Evolutionary conservation across 1,140 invertebrate species (phyloP), one percentile per base, ranked within the genome.

Genomic region (Triops longicaudatus): DNA sequence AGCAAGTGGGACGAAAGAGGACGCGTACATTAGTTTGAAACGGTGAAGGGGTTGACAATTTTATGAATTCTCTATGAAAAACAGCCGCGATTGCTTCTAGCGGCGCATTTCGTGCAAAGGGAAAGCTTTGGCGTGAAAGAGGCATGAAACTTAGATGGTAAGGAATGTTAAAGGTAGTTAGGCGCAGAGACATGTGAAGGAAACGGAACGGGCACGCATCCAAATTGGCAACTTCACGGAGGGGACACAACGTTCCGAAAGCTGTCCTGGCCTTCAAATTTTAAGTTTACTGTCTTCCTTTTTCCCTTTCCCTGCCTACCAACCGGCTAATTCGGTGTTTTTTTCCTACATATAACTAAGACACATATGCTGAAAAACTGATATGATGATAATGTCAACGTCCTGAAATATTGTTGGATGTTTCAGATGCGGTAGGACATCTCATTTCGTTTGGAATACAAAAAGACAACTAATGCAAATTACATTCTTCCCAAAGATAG

Each of bases 161-260:
- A 27, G 14, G 73, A 74, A 74, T 28, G 73, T 28, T 42, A 37
- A 74, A 74, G 31, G 43, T 74, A 74, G 73, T 44, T 74, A 42
- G 43, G 22, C 43, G 7, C 43, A 31, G 22, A 37, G 73, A 74
- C 37, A 31, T 26, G n/a, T 74, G 22, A 44, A 28, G 26, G 73
- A 74, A 37, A 74, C 28, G 73, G 43, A 74, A 31, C 22, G 22
- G 37, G 28, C 73, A 12, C 73, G 12, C n/a, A 31, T 42, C 37
- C 37, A 31, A 44, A 44, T 42, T 28, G 43, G 37, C 37, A 74
- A 74, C 73, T 14, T 42, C 37, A 44, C n/a, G 22, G n/a, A 74
- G 37, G 43, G 31, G 37, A 63, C 37, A 50, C 63, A 78, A 72
- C n/a, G 22, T 63, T 22, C 50, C 50, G 14, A 14, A 17, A 22